A percentile compares a stretch with the other conserved stretches of the same genome.
phyloP scores from a whole-genome alignment of 2,888 invertebrate species.

The Tubulanus polymorphus region DNA sequence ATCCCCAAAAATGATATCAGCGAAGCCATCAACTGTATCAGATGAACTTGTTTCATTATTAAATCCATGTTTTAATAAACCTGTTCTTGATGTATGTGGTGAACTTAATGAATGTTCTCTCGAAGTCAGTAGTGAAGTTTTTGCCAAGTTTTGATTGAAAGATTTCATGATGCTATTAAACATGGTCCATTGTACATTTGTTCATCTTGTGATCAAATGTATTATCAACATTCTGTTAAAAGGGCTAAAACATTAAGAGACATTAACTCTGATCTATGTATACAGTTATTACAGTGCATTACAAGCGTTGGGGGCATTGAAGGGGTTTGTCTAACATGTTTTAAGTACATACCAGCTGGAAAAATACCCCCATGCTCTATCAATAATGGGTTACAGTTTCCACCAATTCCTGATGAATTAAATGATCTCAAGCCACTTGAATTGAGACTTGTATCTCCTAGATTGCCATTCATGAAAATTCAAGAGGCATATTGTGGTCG shows the following conservation, averaged over 20 bases:
- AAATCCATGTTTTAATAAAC: no score
- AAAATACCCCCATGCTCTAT: not conserved
- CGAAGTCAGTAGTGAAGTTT: no score
- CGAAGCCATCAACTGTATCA: no score
- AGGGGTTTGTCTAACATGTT: not conserved
- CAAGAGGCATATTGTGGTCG: slow-evolving; percentile 30
- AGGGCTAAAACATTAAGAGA: not conserved
- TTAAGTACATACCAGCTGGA: not conserved
- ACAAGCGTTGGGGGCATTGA: not conserved
- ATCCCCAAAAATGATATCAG: no score
- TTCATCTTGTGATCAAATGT: not conserved
- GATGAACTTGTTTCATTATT: no score
- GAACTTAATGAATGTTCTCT: no score
- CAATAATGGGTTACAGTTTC: not conserved
- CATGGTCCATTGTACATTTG: not conserved
- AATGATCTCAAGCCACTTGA: slow-evolving; percentile 24
- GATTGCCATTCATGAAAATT: slow-evolving; percentile 47
- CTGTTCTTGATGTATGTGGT: no score
- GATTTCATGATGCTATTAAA: no score
- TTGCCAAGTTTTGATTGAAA: no score
- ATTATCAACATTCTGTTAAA: not conserved
- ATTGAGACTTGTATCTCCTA: slow-evolving; percentile 42
- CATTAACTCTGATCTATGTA: not conserved
- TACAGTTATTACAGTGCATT: not conserved
- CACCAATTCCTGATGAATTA: not conserved